These are phyloP conservation scores for Phyllotreta striolata DNA, from an alignment of 2,888 invertebrate genomes.

Conservation along the genomic window DNA sequence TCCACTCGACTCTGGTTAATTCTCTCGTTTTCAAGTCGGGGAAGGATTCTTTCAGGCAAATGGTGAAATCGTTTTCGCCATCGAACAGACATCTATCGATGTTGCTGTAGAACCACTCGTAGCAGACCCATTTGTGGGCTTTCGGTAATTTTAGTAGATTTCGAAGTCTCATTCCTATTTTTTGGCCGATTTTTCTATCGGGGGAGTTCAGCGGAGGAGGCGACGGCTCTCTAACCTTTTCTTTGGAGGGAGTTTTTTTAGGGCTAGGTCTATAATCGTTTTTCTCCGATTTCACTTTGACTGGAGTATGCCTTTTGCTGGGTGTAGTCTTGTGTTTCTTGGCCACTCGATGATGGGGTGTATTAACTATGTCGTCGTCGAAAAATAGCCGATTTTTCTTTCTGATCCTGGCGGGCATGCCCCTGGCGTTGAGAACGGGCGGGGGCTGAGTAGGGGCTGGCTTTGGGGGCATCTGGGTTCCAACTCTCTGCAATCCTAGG, in stretches of 20 bases:
- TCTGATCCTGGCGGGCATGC: slow-evolving; percentile 89
- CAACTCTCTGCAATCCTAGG: slow-evolving; percentile 82
- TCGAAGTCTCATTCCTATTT: slow-evolving; percentile 85
- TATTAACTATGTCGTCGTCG: slow-evolving; percentile 88
- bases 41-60: slow-evolving; percentile 92
- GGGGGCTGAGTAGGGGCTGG: slow-evolving; percentile 75
- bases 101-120: slow-evolving; percentile 99
- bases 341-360: slow-evolving; percentile 77
- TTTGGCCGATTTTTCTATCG: slow-evolving; percentile 87
- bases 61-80: slow-evolving; percentile 95
- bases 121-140: slow-evolving; percentile 99
- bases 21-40: slow-evolving; percentile 87
- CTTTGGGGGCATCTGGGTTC: slow-evolving; percentile 76
- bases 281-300: slow-evolving; percentile 45
- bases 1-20: slow-evolving; percentile 92
- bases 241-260: slow-evolving; percentile 54
- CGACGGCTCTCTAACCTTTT: slow-evolving; percentile 52
- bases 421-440: slow-evolving; percentile 84
- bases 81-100: slow-evolving; percentile 94
- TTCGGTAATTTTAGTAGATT: slow-evolving; percentile 97
- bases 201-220: slow-evolving; percentile 67
- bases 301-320: slow-evolving; percentile 49
- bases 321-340: slow-evolving; percentile 69
- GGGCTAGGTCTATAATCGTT: slow-evolving; percentile 48
- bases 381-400: slow-evolving; percentile 87